Evolutionary conservation across 2,797 vertebrate species (phyloP), one percentile per base, ranked within the genome.

Genomic region (Acridotheres tristis): DNA sequence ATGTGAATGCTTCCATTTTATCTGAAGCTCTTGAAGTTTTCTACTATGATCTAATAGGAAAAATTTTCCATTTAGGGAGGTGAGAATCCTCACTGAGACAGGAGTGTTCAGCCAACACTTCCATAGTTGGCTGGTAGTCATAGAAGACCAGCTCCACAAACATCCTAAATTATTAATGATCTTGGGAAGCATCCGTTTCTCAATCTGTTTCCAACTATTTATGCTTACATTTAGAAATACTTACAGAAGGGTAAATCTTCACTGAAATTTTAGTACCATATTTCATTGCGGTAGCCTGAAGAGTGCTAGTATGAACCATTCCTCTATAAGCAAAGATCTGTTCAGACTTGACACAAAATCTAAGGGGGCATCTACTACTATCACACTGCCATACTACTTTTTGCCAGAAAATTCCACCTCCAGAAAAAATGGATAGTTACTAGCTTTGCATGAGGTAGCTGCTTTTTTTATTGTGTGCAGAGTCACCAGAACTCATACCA

Each of bases 41-140:
- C 19, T 7, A 53, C 47, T 51, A 65, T 85, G 93, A 95, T 57
- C 68, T 93, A 94, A 96, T 76, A 63, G 90, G 94, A 90, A 95
- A 94, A 87, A 73, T 42, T 66, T 29, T 87, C 84, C 67, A 53
- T 96, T 94, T 90, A 68, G 36, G 62, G 85, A 94, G 75, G 89
- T 71, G 27, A 88, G 88, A 95, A 68, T 50, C 71, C 51, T 82
- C 89, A 36, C 16, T 9, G 40, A 89, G 85, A 83, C 75, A 91
- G 57, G 29, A 77, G 55, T 42, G 57, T 94, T 90, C 88, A 91
- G 94, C 92, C 93, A 97, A 34, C 17, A 34, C 43, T 85, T 83
- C 73, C 81, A 87, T 1, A 74, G 81, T 72, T 88, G 62, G 47
- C 90, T 84, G 22, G 17, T 13, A 62, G 57, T 69, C 86, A 89